Base-by-base conservation (phyloP, 1,140 invertebrate genomes). In the Cataglyphis hispanica region DNA sequence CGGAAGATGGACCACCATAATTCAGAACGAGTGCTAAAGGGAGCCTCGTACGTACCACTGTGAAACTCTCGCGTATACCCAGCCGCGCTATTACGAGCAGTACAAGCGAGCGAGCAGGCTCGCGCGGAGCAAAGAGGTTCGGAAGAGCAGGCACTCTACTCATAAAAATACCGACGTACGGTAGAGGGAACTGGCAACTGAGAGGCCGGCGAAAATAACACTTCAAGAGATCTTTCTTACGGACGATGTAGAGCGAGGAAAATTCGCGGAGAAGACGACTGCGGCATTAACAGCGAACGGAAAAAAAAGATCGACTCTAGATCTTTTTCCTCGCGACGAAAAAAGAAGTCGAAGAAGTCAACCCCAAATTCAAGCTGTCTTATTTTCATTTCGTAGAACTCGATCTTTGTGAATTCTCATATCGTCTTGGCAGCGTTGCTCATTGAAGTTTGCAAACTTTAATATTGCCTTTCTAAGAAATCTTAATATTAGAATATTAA, bases 161-260 rank as follows among this genome's bases (percentile, higher is more conserved):
- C 90, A 86, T 91, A 91, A 92, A 92, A 91, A 92, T 93, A 92
- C 91, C 87, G 86, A 78, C 76, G 88, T 76, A 46, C 77, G 85
- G 83, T 61, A 87, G 88, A 87, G 85, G 78, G 86, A 76, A 76
- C 64, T 69, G 43, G 27, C 69, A 56, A 31, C 27, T 53, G 46
- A 85, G 46, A 85, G 84, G 53, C 86, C 77, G 84, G 67, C 84
- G 84, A 92, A 92, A 92, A 91, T 92, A 91, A 91, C 90, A 89
- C 91, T 88, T 77, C 76, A 78, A 85, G 88, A 89, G 90, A 91
- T 92, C 91, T 91, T 91, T 90, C 88, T 91, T 90, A 84, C 83
- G 81, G 75, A 25, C 58, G 78, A 91, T 86, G 75, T 84, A 60
- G 85, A 89, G 67, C 84, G 86, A 66, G 83, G 83, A 85, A 89